Conservation (phyloP, 1,140 invertebrate species). For the Euura lappo region DNA sequence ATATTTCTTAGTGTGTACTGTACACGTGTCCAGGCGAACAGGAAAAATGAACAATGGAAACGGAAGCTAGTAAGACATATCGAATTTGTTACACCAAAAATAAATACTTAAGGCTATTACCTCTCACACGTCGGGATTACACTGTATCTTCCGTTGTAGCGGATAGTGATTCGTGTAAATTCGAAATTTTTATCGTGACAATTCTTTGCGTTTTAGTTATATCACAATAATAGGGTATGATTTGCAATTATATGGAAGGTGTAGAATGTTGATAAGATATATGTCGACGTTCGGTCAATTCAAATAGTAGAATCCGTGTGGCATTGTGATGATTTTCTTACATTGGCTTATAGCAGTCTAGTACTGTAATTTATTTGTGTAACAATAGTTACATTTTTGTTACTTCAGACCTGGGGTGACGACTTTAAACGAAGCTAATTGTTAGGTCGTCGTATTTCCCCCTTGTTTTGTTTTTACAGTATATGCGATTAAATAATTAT, state of each 20-base stretch:
- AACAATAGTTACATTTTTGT: neutral
- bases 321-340: neutral
- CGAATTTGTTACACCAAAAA: neutral
- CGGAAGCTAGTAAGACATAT: constrained; percentile 2
- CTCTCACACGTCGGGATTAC: neutral
- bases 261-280: neutral
- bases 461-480: neutral
- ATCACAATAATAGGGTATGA: neutral
- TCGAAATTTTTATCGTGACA: no score
- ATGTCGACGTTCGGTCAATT: neutral
- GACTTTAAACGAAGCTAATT: neutral
- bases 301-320: neutral
- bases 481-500: no score
- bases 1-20: neutral
- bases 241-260: neutral
- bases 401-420: neutral
- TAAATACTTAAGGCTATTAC: neutral
- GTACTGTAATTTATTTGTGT: neutral
- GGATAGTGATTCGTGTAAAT: neutral
- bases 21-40: neutral
- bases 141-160: neutral
- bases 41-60: neutral
- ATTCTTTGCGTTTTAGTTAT: neutral
- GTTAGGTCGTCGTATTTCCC: neutral
- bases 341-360: neutral